Base-by-base conservation (phyloP, 2,113 vertebrate species). In the Ardeotis arabs region DNA sequence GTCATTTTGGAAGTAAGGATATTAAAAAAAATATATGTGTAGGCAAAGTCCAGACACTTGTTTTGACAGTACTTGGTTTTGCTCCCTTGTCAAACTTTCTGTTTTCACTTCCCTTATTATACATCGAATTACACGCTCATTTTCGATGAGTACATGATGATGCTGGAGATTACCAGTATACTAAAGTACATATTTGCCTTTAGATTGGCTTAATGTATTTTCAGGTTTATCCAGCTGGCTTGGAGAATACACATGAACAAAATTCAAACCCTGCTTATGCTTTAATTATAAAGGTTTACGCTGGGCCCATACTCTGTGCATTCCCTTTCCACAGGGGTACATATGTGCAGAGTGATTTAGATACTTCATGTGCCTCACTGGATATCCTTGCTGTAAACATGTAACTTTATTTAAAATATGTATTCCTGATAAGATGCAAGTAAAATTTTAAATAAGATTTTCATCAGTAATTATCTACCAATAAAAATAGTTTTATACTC, bases 371-470 rank as follows among this genome's bases (percentile, higher is more conserved):
- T 47, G 67, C 58, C 82, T 91, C 28, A 2, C 24, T 69, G n/a
- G 70, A 62, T 93, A 20, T 69, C 58, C 84, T 73, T 75, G n/a
- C 64, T 93, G 69, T 93, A 93, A 90, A 89, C 37, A 44, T 55
- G 29, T 8, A 77, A 90, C 72, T 90, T 96, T 87, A 85, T 89
- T 95, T 91, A 95, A 96, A 94, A 95, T 70, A 84, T 25, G 21
- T 69, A 82, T 85, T 87, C 37, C 33, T 87, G 87, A 91, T 79
- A 67, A 85, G 67, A 44, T 0, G 9, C 37, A 81, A 96, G 95
- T 95, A 94, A 95, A 87, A 94, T 77, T 87, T 96, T 96, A 96
- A 96, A 84, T 89, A 95, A 94, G 27, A 81, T 90, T 87, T 95
- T 96, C 5, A 92, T 81, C 74, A 91, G 91, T 88, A 93, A 86